phyloP scores from a whole-genome alignment of 2,113 vertebrate genomes.

The Origma solitaria region DNA sequence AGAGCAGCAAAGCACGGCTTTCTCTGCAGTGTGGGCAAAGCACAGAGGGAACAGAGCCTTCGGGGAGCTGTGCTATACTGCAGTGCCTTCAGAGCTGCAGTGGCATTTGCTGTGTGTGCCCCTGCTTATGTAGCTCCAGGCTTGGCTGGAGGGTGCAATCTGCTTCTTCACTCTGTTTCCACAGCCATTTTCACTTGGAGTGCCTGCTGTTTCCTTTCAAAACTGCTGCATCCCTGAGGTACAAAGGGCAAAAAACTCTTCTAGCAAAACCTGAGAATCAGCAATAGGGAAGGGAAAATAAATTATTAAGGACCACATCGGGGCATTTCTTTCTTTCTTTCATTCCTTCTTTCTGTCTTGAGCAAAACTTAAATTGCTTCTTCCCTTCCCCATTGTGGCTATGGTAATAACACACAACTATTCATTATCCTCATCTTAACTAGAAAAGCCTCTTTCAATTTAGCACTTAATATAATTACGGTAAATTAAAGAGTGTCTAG shows the following conservation, averaged over 20 bases:
- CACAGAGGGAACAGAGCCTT: neutral
- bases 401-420: neutral
- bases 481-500: conserved; percentile 21
- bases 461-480: conserved; percentile 30
- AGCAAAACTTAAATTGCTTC: neutral
- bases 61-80: rapidly evolving
- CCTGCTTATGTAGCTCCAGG: neutral
- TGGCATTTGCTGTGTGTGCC: neutral
- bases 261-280: neutral
- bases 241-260: neutral
- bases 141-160: neutral
- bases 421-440: conserved; percentile 14
- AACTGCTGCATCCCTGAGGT: neutral
- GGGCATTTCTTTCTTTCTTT: neutral
- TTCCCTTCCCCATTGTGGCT: neutral
- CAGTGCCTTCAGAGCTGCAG: neutral
- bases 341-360: neutral
- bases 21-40: neutral
- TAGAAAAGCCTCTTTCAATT: conserved; percentile 37
- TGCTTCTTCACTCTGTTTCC: neutral
- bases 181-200: neutral
- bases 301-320: neutral
- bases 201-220: neutral
- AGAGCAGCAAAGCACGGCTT: neutral
- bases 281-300: neutral